Evolutionary conservation across 2,888 invertebrate genomes (phyloP).

Genomic region (Taenaris catops): DNA sequence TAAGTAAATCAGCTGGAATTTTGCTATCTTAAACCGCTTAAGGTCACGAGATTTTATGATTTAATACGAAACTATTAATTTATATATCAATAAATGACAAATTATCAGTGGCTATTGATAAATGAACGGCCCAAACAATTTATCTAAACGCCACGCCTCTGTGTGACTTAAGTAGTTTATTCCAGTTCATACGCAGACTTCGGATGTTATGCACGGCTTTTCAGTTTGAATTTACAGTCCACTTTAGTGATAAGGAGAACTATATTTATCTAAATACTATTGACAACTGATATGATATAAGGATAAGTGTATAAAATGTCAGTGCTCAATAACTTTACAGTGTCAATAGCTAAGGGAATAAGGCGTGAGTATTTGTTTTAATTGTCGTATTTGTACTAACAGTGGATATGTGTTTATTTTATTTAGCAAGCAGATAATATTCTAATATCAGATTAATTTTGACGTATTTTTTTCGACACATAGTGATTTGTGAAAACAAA

Average conservation of each 20-base stretch:
- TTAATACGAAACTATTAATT: slow-evolving; percentile 1
- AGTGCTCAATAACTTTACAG: slow-evolving; percentile 63
- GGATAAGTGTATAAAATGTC: slow-evolving; percentile 44
- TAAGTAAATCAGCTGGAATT: slow-evolving; percentile 2
- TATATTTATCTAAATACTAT: slow-evolving; percentile 20
- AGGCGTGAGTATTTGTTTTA: slow-evolving; percentile 69
- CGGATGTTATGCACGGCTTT: slow-evolving; percentile 8
- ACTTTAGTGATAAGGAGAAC: slow-evolving; percentile 21
- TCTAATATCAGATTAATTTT: too few species aligned
- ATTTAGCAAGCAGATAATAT: too few species aligned
- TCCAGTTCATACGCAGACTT: slow-evolving; percentile 25
- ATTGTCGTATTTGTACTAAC: too few species aligned
- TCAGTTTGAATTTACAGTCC: slow-evolving; percentile 3
- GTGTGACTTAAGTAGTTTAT: slow-evolving; percentile 24
- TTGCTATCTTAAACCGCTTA: neutral
- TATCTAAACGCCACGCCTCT: slow-evolving; percentile 47
- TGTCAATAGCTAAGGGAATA: slow-evolving; percentile 56
- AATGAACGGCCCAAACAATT: slow-evolving; percentile 5
- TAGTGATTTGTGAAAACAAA: too few species aligned
- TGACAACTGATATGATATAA: slow-evolving; percentile 18
- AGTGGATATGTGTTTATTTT: too few species aligned
- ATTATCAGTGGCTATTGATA: slow-evolving; percentile 6
- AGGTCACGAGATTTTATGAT: neutral
- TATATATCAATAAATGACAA: slow-evolving; percentile 5
- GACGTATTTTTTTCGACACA: too few species aligned